phyloP scores from a whole-genome alignment of 2,797 vertebrate species.

The Cryptoblepharus egeriae region DNA sequence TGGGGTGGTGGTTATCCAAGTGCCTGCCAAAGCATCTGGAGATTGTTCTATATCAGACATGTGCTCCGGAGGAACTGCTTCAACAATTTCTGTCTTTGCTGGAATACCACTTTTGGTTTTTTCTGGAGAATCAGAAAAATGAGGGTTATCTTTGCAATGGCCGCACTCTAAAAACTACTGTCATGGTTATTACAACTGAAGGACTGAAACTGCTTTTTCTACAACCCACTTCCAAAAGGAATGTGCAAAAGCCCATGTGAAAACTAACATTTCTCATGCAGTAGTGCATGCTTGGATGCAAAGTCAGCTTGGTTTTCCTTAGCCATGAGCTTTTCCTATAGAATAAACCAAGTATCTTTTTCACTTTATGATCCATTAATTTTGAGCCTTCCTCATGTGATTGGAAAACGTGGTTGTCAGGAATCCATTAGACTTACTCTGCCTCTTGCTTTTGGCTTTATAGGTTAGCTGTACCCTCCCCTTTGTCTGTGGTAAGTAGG shows the following conservation, averaged over 20 bases:
- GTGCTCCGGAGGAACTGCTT: conserved; percentile 26
- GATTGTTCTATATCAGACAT: conserved; percentile 24
- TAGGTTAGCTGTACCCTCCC: too few species aligned
- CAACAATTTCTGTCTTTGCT: conserved; percentile 55
- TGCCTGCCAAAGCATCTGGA: conserved; percentile 63
- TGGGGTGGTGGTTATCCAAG: conserved; percentile 89
- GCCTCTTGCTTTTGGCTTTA: too few species aligned
- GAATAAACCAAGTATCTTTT: too few species aligned
- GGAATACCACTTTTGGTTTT: conserved; percentile 57
- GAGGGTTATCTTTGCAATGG: not conserved
- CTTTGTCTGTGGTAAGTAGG: too few species aligned
- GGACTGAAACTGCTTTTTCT: not conserved
- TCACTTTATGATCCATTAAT: too few species aligned
- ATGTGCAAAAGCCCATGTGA: not conserved
- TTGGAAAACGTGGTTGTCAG: too few species aligned
- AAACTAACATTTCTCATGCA: too few species aligned
- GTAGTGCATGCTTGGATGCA: too few species aligned
- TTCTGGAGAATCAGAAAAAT: conserved; percentile 66
- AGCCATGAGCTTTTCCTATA: too few species aligned
- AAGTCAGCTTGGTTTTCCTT: too few species aligned
- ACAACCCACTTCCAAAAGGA: not conserved
- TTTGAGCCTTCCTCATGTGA: too few species aligned
- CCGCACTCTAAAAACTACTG: not conserved
- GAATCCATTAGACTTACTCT: too few species aligned
- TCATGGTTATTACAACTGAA: not conserved